A percentile compares a stretch with the other conserved stretches of the same genome.
Evolutionary conservation across 2,888 invertebrate genomes (phyloP).

Genomic region (Mayetiola destructor): DNA sequence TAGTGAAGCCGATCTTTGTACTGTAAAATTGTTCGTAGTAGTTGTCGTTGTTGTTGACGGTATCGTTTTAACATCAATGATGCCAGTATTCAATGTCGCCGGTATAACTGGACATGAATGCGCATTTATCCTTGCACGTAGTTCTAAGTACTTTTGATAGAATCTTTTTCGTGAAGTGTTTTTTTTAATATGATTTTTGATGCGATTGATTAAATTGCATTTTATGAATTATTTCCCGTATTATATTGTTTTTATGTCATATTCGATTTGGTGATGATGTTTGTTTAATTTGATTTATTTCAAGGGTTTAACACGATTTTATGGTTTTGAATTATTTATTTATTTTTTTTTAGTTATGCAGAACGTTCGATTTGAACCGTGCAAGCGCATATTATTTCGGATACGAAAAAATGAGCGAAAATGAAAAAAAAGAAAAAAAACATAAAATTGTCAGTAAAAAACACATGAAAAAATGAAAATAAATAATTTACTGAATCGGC

Average conservation of each 20-base stretch:
- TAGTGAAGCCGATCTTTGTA: conserved; percentile 46
- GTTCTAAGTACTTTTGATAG: conserved; percentile 76
- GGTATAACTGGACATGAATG: conserved; percentile 64
- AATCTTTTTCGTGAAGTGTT: conserved; percentile 55
- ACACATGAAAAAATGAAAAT: too few relatives aligned
- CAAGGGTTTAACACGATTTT: too few relatives aligned
- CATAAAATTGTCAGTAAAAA: too few relatives aligned
- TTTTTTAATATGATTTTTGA: not conserved
- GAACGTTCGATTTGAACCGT: conserved; percentile 5
- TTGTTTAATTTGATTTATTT: too few relatives aligned
- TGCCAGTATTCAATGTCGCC: conserved; percentile 40
- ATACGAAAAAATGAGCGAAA: not conserved
- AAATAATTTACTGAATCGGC: too few relatives aligned
- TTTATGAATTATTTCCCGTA: not conserved
- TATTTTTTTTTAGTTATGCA: not conserved
- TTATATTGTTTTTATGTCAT: not conserved
- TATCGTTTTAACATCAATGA: conserved; percentile 26
- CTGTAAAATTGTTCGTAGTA: conserved; percentile 39
- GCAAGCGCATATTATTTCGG: not conserved
- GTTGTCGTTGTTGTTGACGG: not conserved
- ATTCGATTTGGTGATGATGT: not conserved
- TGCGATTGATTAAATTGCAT: not conserved
- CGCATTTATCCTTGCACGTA: conserved; percentile 78
- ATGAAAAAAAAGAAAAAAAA: too few relatives aligned
- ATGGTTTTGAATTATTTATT: not conserved